Base-by-base conservation (phyloP, 1,140 invertebrate genomes). In the Vollenhovia emeryi region DNA sequence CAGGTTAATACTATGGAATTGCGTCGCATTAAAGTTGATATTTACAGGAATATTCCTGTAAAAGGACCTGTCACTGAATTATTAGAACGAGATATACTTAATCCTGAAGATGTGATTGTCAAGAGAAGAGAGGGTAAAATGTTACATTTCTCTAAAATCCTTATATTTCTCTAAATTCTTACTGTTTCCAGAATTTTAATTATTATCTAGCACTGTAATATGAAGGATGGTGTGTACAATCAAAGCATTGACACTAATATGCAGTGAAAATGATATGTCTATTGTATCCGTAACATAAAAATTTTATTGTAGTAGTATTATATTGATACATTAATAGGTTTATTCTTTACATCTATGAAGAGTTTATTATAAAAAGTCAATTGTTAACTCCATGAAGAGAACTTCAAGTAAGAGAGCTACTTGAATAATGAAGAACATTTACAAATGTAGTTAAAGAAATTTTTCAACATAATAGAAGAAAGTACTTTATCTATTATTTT, bases 71-170 rank as follows among this genome's bases (percentile, higher is more conserved):
- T 64, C 24, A 24, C 3, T 1, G 71, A 78, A 30, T 60, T 92
- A 30, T 60, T 92, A n/a, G n/a, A 88, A 13, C 60, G 91, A 21
- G 86, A 87, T 43, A 92, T 92, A 60, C 0, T 87, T 24, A 85
- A 89, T 79, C 86, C 88, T 24, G 91, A 92, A 73, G 91, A 92
- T 50, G 82, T 92, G 15, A 50, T 86, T 48, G 13, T 92, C 2
- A 89, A 86, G 48, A 89, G 91, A 89, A 87, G 91, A 92, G 86
- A 82, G 33, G 91, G 91, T 92, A 92, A 92, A 43, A 40, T 86
- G 13, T 69, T 87, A 18, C 27, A 73, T 69, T 60, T 80, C 33
- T 69, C 1, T 85, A 15, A 59, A n/a, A 66, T 59, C 18, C 50
- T 52, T 33, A 27, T 45, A 8, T 79, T 60, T 82, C 21, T 66